These are phyloP conservation scores for Phylloscopus trochiloides DNA, from an alignment of 2,113 vertebrate species.

Conservation along the genomic window DNA sequence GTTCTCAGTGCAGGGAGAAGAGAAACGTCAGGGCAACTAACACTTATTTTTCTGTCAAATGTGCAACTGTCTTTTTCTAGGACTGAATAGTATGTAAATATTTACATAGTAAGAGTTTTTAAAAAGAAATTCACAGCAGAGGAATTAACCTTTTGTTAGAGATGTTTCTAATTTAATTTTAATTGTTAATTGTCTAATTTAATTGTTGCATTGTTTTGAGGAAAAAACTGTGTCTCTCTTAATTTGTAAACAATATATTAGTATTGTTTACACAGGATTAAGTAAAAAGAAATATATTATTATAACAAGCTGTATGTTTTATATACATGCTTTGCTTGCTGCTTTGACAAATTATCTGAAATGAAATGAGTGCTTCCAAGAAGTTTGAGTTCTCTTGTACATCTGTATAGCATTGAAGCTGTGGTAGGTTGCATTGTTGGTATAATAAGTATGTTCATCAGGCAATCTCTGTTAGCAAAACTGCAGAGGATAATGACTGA, in stretches of 20 bases:
- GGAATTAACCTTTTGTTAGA: background rate
- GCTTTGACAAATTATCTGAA: conserved; percentile 11
- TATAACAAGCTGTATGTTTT: background rate
- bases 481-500: background rate
- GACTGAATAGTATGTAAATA: background rate
- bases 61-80: background rate
- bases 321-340: background rate
- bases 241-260: background rate
- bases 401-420: conserved; percentile 30
- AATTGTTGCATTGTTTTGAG: background rate
- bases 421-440: background rate
- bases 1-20: background rate
- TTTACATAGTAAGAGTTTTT: background rate
- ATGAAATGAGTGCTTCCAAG: background rate
- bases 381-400: conserved; percentile 23
- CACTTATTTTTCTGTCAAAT: background rate
- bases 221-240: background rate
- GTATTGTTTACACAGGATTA: conserved; percentile 8
- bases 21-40: background rate
- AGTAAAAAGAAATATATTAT: background rate
- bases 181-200: background rate
- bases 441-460: conserved; percentile 4
- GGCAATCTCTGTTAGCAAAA: background rate
- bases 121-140: background rate
- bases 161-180: background rate